Conservation (phyloP, 2,888 invertebrate genomes). For the Sarcophaga subvicina region DNA sequence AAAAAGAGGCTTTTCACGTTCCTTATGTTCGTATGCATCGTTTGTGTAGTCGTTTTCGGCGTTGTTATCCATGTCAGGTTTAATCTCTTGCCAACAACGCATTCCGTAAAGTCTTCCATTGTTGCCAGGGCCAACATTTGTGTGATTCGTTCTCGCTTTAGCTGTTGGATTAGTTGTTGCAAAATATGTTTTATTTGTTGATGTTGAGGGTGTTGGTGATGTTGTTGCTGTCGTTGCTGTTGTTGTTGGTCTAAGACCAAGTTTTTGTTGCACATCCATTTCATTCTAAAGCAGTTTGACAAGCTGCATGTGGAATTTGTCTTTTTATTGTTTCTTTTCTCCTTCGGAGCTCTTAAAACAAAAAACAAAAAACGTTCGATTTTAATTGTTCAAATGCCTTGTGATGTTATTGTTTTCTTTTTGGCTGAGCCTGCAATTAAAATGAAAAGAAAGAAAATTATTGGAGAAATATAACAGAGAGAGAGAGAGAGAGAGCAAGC, state of each 20-base stretch:
- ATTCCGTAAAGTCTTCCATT: constrained; percentile 39
- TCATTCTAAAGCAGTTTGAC: constrained; percentile 80
- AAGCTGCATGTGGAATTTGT: constrained; percentile 46
- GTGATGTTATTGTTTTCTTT: too few species aligned
- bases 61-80: constrained; percentile 18
- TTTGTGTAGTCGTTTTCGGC: constrained; percentile 17
- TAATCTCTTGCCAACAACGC: constrained; percentile 56
- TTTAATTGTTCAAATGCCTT: too few species aligned
- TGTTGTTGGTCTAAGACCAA: constrained; percentile 79
- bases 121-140: background rate
- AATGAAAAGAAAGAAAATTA: constrained; percentile 6
- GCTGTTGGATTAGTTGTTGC: constrained; percentile 35
- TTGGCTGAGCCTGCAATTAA: constrained; percentile 51
- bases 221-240: constrained; percentile 65
- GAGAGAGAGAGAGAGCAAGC: too few species aligned
- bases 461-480: background rate
- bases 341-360: constrained; percentile 12
- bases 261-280: constrained; percentile 80
- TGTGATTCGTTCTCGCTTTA: constrained; percentile 5
- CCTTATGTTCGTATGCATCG: background rate
- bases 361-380: too few species aligned
- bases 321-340: constrained; percentile 21
- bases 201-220: constrained; percentile 53
- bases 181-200: constrained; percentile 50
- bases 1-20: constrained; percentile 5